phyloP scores from a whole-genome alignment of 2,888 invertebrate genomes.

The Pantelozetes paolii region DNA sequence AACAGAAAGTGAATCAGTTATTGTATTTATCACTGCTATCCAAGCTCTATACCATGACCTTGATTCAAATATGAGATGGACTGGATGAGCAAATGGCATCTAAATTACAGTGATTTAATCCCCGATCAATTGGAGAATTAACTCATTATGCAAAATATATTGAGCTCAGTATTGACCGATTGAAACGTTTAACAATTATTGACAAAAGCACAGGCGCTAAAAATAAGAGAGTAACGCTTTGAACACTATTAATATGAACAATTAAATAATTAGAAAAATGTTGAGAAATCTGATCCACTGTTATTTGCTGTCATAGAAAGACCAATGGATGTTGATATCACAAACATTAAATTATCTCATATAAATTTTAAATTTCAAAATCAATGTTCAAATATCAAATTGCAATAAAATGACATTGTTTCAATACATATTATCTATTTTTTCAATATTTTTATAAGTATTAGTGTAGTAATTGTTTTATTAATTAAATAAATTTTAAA shows the following conservation, averaged over 20 bases:
- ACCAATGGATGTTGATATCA: no score
- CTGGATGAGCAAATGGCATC: background rate
- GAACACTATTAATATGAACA: background rate
- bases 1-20: background rate
- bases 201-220: background rate
- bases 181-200: background rate
- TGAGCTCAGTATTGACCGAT: background rate
- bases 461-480: no score
- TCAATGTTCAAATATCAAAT: no score
- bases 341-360: no score
- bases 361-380: no score
- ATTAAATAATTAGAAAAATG: background rate
- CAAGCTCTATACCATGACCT: conserved; percentile 8
- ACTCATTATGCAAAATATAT: background rate
- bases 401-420: no score
- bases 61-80: conserved; percentile 13
- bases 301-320: background rate
- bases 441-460: no score
- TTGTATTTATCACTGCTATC: background rate
- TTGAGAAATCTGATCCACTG: background rate
- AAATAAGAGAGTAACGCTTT: background rate
- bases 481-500: no score
- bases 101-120: conserved; percentile 17
- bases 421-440: no score
- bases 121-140: background rate